Evolutionary conservation across 2,113 vertebrate genomes (phyloP), one percentile per base, ranked within the genome.

Genomic region (Sakesphorus luctuosus): DNA sequence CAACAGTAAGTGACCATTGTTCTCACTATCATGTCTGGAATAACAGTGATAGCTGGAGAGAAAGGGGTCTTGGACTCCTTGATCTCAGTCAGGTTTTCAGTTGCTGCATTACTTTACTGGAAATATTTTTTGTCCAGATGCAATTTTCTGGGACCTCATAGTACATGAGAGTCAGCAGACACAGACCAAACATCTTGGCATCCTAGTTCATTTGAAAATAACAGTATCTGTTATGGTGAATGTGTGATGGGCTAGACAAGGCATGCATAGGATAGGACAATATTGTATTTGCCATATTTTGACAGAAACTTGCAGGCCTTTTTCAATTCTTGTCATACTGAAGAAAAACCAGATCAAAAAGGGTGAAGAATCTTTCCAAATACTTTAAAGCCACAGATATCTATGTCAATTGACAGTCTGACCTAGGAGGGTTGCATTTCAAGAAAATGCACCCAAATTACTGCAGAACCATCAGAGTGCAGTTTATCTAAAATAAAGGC

Each of bases 241-340:
- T 19, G 40, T 71, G 11, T 17, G 55, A 38, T 53, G 31, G 62
- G 8, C 13, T 40, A 87, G 12, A 36, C 29, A 85, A 58, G 46
- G 11, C 0, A 0, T 47, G 28, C 6, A 7, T 58, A 38, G 20
- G 19, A 11, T 76, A 23, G 9, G 16, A 13, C 86, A 88, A 28
- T 59, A 47, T 1, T 76, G 35, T 44, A 72, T 55, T 6, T n/a
- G 25, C 3, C 11, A 13, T 38, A 55, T 65, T 83, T 83, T 75
- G 46, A 49, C 26, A 89, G 44, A 21, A 77, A 8, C 13, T 90
- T 72, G 5, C 8, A 46, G 2, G 5, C 10, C 33, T 59, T 59
- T 83, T 35, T 7, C 33, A 79, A 8, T 4, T 14, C 6, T 46
- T 46, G 47, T 67, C 33, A 35, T 43, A 31, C 16, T 35, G 26